Evolutionary conservation across 2,113 vertebrate genomes (phyloP).

Genomic region (Cisticola juncidis): DNA sequence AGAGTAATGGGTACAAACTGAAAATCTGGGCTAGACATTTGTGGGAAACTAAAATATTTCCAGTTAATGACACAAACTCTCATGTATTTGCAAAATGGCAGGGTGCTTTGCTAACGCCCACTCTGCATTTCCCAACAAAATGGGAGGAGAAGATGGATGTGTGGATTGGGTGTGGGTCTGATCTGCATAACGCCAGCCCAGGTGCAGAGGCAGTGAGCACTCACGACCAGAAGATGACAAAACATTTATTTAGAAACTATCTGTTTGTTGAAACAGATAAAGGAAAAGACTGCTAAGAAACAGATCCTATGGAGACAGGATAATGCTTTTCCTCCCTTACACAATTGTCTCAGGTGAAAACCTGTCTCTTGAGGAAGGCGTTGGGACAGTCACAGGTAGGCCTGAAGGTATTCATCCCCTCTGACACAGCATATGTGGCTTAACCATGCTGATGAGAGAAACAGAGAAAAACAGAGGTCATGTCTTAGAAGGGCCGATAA

Average conservation of each 20-base stretch:
- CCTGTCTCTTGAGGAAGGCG: neutral
- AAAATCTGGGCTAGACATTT: neutral
- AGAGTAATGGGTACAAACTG: neutral
- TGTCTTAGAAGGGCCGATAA: neutral
- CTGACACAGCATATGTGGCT: neutral
- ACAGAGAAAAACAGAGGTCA: neutral
- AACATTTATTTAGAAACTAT: neutral
- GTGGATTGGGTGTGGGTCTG: neutral
- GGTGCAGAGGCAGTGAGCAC: neutral
- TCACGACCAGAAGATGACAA: neutral
- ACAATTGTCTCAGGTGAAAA: neutral
- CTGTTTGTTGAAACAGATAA: neutral
- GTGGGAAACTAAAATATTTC: neutral
- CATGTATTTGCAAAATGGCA: neutral
- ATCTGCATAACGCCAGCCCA: neutral
- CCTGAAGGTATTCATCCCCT: neutral
- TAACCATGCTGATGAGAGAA: neutral
- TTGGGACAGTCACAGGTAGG: neutral
- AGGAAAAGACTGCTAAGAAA: neutral
- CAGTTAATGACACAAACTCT: neutral
- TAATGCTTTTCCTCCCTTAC: neutral
- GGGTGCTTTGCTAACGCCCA: neutral
- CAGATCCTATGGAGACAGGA: neutral
- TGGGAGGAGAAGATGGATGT: neutral
- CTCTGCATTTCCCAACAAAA: neutral